phyloP scores from a whole-genome alignment of 2,888 invertebrate genomes.

The Nudaria mundana region DNA sequence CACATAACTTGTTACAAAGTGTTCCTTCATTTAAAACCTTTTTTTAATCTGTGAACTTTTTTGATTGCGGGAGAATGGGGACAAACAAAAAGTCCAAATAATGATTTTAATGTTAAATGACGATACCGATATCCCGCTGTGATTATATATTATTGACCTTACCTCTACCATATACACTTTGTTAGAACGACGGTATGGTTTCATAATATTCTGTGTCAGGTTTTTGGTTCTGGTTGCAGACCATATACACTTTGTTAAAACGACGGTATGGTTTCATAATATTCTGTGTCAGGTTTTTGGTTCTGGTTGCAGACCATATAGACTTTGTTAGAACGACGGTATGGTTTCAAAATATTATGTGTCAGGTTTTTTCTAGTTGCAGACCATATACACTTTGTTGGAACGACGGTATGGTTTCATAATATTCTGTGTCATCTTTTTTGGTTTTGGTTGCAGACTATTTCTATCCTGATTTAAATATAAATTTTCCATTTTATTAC shows the following conservation, averaged over 20 bases:
- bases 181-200: slow-evolving; percentile 67
- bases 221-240: slow-evolving; percentile 26
- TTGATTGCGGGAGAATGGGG: no score
- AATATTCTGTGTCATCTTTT: slow-evolving; percentile 13
- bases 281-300: slow-evolving; percentile 9
- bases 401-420: slow-evolving; percentile 73
- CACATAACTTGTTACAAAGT: no score
- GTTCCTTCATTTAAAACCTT: no score
- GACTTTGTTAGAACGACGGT: slow-evolving; percentile 63
- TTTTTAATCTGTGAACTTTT: no score
- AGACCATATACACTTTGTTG: slow-evolving; percentile 68
- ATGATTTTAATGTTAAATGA: no score
- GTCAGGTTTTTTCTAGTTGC: slow-evolving; percentile 7
- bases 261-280: slow-evolving; percentile 71
- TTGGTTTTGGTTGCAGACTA: slow-evolving; percentile 3
- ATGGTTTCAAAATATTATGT: slow-evolving; percentile 62
- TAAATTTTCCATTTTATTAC: slow-evolving; percentile 10
- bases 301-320: slow-evolving; percentile 66
- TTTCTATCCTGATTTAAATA: slow-evolving; percentile 10
- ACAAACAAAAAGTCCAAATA: no score
- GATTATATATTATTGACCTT: slow-evolving; percentile 10
- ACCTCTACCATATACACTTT: slow-evolving; percentile 71
- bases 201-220: slow-evolving; percentile 45
- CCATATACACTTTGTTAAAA: slow-evolving; percentile 65
- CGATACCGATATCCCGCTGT: no score